Evolutionary conservation across 2,113 vertebrate species (phyloP).

Genomic region (Naja naja): DNA sequence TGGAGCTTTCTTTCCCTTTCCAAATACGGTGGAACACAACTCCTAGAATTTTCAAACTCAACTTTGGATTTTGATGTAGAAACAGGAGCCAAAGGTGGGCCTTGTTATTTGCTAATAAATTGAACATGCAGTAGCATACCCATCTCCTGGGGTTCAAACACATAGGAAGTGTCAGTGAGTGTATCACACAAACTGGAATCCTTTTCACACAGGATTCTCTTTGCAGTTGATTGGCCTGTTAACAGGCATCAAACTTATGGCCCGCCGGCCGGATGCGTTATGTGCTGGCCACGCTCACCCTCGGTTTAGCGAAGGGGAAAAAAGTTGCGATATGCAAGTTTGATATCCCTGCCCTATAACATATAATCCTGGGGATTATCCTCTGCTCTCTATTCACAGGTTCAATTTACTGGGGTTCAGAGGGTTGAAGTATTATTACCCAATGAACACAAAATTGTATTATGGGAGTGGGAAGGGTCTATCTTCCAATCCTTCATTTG

Average conservation of each 20-base stretch:
- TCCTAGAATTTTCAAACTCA: not conserved
- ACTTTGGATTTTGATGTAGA: not conserved
- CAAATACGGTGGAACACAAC: not conserved
- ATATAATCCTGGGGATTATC: not conserved
- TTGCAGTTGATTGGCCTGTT: not conserved
- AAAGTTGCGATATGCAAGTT: too few species aligned
- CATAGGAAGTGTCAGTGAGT: not conserved
- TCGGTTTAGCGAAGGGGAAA: too few species aligned
- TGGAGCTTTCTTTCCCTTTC: not conserved
- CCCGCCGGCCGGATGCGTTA: too few species aligned
- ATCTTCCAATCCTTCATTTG: not conserved
- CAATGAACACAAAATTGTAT: not conserved
- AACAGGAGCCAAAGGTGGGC: not conserved
- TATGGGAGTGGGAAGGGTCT: not conserved
- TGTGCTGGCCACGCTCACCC: too few species aligned
- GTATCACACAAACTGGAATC: not conserved
- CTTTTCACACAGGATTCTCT: not conserved
- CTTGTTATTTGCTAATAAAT: not conserved
- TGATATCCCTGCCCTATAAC: not conserved
- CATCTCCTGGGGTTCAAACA: not conserved
- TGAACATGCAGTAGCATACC: not conserved
- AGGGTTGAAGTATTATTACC: not conserved
- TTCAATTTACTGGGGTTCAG: not conserved
- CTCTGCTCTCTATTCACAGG: not conserved
- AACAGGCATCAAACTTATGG: not conserved